Percentiles rank a stretch among this genome's conserved stretches.
These are phyloP conservation scores for Troides aeacus DNA, from an alignment of 2,888 invertebrate species.

Conservation along the genomic window DNA sequence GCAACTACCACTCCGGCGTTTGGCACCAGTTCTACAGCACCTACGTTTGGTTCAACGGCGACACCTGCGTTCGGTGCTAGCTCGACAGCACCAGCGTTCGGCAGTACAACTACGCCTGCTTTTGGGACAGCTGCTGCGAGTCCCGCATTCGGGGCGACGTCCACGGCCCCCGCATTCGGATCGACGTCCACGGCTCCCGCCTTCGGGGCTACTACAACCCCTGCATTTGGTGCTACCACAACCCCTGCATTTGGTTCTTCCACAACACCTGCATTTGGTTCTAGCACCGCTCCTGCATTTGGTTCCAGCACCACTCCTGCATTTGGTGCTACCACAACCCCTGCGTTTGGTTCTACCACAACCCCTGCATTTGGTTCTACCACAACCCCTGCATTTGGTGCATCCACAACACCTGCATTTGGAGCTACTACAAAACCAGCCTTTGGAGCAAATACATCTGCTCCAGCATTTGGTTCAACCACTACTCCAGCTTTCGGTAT, in stretches of 20 bases:
- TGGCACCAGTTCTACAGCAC: slow-evolving; percentile 44
- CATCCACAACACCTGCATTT: slow-evolving; percentile 32
- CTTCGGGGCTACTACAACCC: slow-evolving; percentile 30
- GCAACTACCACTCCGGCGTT: slow-evolving; percentile 44
- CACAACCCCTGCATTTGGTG: slow-evolving; percentile 43
- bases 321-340: neutral
- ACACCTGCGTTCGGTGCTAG: slow-evolving; percentile 51
- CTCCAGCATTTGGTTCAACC: slow-evolving; percentile 12
- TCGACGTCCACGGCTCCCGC: neutral
- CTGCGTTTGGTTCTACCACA: slow-evolving; percentile 29
- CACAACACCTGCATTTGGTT: slow-evolving; percentile 51
- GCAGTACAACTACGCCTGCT: neutral
- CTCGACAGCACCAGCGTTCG: neutral
- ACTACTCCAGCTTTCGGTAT: slow-evolving; percentile 11
- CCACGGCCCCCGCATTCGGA: slow-evolving; percentile 27
- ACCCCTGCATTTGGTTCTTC: slow-evolving; percentile 15
- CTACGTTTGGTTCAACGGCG: slow-evolving; percentile 47
- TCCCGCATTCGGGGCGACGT: slow-evolving; percentile 35
- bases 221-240: slow-evolving; percentile 37
- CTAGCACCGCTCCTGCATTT: slow-evolving; percentile 42
- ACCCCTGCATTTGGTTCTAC: slow-evolving; percentile 38
- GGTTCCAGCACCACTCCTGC: slow-evolving; percentile 26
- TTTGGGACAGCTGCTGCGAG: slow-evolving; percentile 31
- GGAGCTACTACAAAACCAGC: slow-evolving; percentile 30
- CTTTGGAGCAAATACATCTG: slow-evolving; percentile 23